Percentiles rank a stretch among this genome's conserved stretches.
These are phyloP conservation scores for Nephrotoma flavescens DNA, from an alignment of 2,888 invertebrate genomes.

Conservation along the genomic window DNA sequence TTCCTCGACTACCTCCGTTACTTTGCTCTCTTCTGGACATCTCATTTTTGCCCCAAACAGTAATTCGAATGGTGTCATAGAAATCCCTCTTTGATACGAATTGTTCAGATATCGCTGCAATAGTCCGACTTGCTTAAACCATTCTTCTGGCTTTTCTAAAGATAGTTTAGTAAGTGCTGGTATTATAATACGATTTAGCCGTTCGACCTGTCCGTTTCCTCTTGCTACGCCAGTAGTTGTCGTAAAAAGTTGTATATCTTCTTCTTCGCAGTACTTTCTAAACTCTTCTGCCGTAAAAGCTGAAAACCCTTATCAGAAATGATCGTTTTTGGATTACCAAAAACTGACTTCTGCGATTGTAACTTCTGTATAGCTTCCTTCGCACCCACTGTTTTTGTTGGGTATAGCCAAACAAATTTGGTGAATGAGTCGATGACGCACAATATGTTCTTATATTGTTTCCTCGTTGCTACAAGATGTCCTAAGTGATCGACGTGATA, in stretches of 20 bases:
- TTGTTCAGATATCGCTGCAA: constrained; percentile 18
- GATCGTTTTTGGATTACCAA: constrained; percentile 22
- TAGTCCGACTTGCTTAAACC: constrained; percentile 16
- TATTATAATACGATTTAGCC: constrained; percentile 16
- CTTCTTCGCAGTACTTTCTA: constrained; percentile 19
- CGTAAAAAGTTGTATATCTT: constrained; percentile 18
- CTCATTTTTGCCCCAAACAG: constrained; percentile 7
- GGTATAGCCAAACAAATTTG: background rate
- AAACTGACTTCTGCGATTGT: constrained; percentile 16
- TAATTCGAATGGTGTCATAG: constrained; percentile 8
- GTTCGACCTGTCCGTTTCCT: constrained; percentile 24
- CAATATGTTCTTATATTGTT: constrained; percentile 15
- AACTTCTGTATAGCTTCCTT: constrained; percentile 20
- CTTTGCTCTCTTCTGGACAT: background rate
- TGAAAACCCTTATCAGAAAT: constrained; percentile 21
- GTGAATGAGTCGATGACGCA: background rate
- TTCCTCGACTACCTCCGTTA: too few species aligned
- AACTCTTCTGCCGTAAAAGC: constrained; percentile 24
- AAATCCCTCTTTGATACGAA: constrained; percentile 1
- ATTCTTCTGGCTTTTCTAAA: constrained; percentile 18
- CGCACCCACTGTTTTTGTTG: constrained; percentile 13
- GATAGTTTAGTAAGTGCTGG: constrained; percentile 21
- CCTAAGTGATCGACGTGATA: constrained; percentile 16
- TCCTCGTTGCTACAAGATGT: constrained; percentile 16
- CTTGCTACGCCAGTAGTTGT: constrained; percentile 19